Conservation (phyloP, 2,113 vertebrate genomes). For the Aplodontia rufa region DNA sequence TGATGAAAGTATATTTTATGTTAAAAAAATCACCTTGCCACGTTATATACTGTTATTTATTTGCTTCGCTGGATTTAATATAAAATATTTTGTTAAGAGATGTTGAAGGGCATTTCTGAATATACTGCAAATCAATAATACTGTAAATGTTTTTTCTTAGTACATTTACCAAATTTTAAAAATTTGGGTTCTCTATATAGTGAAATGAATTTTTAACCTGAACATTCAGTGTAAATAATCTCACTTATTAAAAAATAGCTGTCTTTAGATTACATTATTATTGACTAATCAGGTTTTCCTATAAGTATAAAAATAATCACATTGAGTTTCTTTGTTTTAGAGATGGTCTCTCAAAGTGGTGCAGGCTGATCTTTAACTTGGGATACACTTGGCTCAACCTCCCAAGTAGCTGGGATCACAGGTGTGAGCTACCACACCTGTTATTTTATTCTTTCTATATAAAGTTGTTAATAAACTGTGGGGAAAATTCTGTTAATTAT, state of each 20-base stretch:
- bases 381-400: not conserved
- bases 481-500: slow-evolving; percentile 22
- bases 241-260: not conserved
- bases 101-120: not conserved
- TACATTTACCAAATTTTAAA: not conserved
- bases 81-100: slow-evolving; percentile 38
- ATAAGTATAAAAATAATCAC: not conserved
- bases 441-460: not conserved
- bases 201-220: not conserved
- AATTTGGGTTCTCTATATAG: not conserved
- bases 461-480: not conserved
- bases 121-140: not conserved
- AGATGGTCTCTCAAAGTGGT: not conserved
- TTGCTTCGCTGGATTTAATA: slow-evolving; percentile 29
- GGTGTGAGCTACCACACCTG: not conserved
- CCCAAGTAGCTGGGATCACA: not conserved
- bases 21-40: slow-evolving; percentile 13
- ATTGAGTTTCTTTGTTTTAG: not conserved
- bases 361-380: not conserved
- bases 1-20: not conserved
- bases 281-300: not conserved
- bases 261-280: not conserved
- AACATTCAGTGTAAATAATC: not conserved
- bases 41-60: not conserved
- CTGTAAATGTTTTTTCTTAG: not conserved